Conservation (phyloP, 2,113 vertebrate species). For the Suricata suricatta region DNA sequence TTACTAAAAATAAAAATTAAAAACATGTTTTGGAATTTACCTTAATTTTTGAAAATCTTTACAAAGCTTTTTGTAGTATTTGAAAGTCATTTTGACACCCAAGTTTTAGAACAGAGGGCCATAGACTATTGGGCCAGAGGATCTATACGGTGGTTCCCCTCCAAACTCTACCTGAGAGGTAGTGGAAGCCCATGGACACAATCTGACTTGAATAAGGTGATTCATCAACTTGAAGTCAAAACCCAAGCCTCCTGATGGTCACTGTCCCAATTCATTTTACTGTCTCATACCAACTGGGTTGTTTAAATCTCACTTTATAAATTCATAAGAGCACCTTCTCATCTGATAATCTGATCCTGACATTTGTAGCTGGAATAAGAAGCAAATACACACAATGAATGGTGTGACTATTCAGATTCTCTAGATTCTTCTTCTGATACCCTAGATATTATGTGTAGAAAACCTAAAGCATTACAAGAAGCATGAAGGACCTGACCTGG, state of each 20-base stretch:
- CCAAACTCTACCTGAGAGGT: background rate
- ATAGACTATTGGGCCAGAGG: background rate
- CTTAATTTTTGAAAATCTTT: slow-evolving; percentile 17
- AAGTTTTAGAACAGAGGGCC: background rate
- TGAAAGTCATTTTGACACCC: background rate
- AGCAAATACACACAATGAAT: background rate
- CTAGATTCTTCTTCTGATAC: background rate
- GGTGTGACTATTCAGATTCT: background rate
- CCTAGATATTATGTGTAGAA: background rate
- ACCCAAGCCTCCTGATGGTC: background rate
- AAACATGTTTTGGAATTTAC: background rate
- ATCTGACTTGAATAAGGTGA: background rate
- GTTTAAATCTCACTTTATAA: background rate
- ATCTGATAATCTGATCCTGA: background rate
- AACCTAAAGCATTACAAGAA: background rate
- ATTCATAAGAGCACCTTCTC: background rate
- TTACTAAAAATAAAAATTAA: background rate
- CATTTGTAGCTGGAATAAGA: background rate
- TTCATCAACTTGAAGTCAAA: background rate
- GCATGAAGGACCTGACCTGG: background rate
- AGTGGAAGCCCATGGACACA: background rate
- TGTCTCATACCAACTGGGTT: background rate
- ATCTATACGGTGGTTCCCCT: background rate
- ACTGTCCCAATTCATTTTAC: background rate
- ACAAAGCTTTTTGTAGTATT: background rate